Evolutionary conservation across 2,888 invertebrate species (phyloP).

Genomic region (Cataglyphis altisquamis): DNA sequence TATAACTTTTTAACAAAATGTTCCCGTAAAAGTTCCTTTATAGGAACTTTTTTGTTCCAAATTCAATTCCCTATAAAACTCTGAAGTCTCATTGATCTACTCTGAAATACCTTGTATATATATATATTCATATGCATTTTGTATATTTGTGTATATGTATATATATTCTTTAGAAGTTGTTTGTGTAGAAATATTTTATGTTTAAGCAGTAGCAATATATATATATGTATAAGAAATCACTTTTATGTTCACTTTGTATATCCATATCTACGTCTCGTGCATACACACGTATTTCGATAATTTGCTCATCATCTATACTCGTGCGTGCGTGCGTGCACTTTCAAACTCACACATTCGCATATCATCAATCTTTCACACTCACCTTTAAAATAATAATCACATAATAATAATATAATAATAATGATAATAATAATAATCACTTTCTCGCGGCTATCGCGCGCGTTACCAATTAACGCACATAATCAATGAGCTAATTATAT

Average conservation of each 20-base stretch:
- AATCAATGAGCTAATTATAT: constrained; percentile 71
- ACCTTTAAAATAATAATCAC: constrained; percentile 45
- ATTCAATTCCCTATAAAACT: too few relatives aligned
- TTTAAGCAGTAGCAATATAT: background rate
- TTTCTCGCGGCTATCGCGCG: constrained; percentile 48
- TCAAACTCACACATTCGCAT: constrained; percentile 31
- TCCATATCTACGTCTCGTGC: background rate
- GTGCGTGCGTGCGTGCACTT: constrained; percentile 15
- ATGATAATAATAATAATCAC: constrained; percentile 61
- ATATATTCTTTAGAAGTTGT: background rate
- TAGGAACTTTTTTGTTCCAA: too few relatives aligned
- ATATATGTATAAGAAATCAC: background rate
- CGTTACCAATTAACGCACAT: constrained; percentile 65
- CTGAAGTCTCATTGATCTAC: too few relatives aligned
- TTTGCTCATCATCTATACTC: background rate
- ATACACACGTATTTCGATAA: background rate
- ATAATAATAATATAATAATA: constrained; percentile 43
- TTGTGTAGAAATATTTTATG: background rate
- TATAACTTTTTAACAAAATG: too few relatives aligned
- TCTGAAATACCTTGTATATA: constrained; percentile 6
- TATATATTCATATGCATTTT: constrained; percentile 25
- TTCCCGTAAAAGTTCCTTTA: too few relatives aligned
- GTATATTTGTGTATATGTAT: background rate
- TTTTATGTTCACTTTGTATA: background rate
- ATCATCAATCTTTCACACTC: constrained; percentile 50